Conservation (phyloP, 2,888 invertebrate genomes). For the Agelastica alni region DNA sequence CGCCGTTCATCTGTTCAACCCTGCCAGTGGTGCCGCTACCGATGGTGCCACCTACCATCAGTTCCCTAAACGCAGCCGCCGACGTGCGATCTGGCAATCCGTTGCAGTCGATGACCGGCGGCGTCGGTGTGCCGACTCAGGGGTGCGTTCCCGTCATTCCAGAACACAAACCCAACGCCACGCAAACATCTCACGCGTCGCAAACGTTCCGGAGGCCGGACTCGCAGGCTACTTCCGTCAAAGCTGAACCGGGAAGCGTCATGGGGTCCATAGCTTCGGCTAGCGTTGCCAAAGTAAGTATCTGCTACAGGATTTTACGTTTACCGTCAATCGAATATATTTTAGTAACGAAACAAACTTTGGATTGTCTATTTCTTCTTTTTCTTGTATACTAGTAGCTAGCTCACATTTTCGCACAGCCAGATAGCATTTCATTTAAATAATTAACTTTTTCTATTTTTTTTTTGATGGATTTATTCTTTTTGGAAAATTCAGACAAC, state of each 20-base stretch:
- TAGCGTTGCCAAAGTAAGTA: slow-evolving; percentile 52
- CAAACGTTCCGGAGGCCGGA: slow-evolving; percentile 54
- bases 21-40: slow-evolving; percentile 52
- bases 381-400: too few relatives aligned
- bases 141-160: slow-evolving; percentile 13
- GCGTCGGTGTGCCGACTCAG: slow-evolving; percentile 17
- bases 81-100: slow-evolving; percentile 15
- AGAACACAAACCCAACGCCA: slow-evolving; percentile 31
- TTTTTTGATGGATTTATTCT: background rate
- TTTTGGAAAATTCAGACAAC: too few relatives aligned
- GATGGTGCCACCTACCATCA: slow-evolving; percentile 36
- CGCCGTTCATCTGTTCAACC: slow-evolving; percentile 67
- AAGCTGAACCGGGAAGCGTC: slow-evolving; percentile 61
- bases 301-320: too few relatives aligned
- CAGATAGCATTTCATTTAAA: too few relatives aligned
- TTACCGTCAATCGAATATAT: too few relatives aligned
- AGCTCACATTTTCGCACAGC: too few relatives aligned
- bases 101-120: slow-evolving; percentile 14
- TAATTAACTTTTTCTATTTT: too few relatives aligned
- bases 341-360: too few relatives aligned
- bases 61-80: background rate
- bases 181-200: slow-evolving; percentile 30
- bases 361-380: too few relatives aligned
- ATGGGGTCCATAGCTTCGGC: slow-evolving; percentile 57
- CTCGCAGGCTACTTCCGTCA: slow-evolving; percentile 62